phyloP scores from a whole-genome alignment of 2,113 vertebrate species.

The Tragelaphus scriptus region DNA sequence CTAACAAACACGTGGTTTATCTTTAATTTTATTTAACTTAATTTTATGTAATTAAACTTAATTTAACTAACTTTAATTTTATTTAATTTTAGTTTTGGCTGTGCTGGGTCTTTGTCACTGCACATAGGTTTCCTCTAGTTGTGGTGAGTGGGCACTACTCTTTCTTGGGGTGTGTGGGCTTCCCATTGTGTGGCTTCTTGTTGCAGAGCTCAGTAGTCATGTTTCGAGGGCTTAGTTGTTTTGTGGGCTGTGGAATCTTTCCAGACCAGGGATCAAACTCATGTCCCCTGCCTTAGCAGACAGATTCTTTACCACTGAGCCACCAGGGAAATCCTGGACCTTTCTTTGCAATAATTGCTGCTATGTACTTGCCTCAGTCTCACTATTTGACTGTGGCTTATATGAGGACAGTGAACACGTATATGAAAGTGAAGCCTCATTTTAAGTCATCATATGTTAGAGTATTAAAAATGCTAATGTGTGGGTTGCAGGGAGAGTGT shows the following conservation, averaged over 20 bases:
- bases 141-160: fast-evolving
- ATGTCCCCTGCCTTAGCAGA: neutral
- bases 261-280: neutral
- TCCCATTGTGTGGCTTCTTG: neutral
- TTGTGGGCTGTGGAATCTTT: neutral
- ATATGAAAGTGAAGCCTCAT: neutral
- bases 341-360: neutral
- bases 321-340: neutral
- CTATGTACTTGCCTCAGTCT: neutral
- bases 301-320: neutral
- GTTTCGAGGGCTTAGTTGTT: neutral
- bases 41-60: neutral
- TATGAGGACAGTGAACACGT: neutral
- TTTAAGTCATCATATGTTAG: neutral
- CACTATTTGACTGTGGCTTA: neutral
- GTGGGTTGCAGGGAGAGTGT: neutral
- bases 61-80: neutral
- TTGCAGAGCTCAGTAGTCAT: fast-evolving
- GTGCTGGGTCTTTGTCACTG: neutral
- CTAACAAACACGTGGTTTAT: neutral
- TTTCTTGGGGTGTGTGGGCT: neutral
- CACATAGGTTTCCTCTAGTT: neutral
- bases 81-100: neutral
- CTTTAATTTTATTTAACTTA: neutral
- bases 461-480: neutral